Percentiles rank a stretch among this genome's conserved stretches.
Conservation (phyloP, 2,797 vertebrate species). For the Epinephelus awoara region DNA sequence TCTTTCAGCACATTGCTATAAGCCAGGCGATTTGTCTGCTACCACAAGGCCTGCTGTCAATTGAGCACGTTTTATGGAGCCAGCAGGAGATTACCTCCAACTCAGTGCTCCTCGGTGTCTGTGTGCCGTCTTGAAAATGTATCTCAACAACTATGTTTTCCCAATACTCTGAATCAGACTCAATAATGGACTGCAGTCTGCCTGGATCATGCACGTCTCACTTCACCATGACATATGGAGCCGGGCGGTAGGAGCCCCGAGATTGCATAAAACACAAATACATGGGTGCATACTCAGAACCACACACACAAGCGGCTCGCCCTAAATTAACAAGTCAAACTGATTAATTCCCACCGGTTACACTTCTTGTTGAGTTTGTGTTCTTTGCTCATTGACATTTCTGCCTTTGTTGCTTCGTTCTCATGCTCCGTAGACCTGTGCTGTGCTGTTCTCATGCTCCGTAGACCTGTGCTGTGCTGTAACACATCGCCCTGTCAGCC, state of each 20-base stretch:
- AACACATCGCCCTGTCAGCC: slow-evolving; percentile 72
- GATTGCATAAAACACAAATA: slow-evolving; percentile 55
- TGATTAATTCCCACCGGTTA: slow-evolving; percentile 70
- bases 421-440: slow-evolving; percentile 58
- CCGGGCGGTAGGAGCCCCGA: slow-evolving; percentile 21
- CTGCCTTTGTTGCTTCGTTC: slow-evolving; percentile 59
- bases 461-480: slow-evolving; percentile 51
- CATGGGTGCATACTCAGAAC: slow-evolving; percentile 20
- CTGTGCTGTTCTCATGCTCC: slow-evolving; percentile 58
- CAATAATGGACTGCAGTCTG: slow-evolving; percentile 72
- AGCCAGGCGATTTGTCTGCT: slow-evolving; percentile 84
- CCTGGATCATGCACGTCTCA: slow-evolving; percentile 62
- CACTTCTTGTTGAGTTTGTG: slow-evolving; percentile 68
- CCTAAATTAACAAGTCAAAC: slow-evolving; percentile 73
- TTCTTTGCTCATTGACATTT: slow-evolving; percentile 77
- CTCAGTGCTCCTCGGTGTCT: slow-evolving; percentile 64
- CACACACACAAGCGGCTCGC: slow-evolving; percentile 32
- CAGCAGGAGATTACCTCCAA: slow-evolving; percentile 82
- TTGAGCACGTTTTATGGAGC: slow-evolving; percentile 79
- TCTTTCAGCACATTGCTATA: slow-evolving; percentile 81
- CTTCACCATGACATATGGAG: slow-evolving; percentile 70
- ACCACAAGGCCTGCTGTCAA: slow-evolving; percentile 85
- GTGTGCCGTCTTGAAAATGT: slow-evolving; percentile 73
- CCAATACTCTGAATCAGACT: slow-evolving; percentile 77
- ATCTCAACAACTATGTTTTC: slow-evolving; percentile 77